A percentile compares a stretch with the other conserved stretches of the same genome.
phyloP scores from a whole-genome alignment of 2,113 vertebrate genomes.

The Rhadina sibilatrix region DNA sequence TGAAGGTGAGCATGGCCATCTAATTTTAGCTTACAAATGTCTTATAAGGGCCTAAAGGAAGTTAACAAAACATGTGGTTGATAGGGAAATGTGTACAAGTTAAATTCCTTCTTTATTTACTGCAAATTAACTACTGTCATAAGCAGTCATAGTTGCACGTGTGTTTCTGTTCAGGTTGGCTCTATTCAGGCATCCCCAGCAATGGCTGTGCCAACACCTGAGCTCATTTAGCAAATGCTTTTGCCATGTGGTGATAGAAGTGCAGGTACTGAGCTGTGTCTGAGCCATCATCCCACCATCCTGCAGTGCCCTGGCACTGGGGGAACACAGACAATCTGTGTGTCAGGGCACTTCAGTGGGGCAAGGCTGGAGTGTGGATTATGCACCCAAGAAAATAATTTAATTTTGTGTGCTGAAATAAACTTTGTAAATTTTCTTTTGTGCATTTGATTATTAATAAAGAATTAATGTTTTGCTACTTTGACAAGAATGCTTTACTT shows the following conservation, averaged over 20 bases:
- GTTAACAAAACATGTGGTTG: not conserved
- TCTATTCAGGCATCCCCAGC: not conserved
- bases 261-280: not conserved
- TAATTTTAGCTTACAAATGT: not conserved
- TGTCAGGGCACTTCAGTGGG: not conserved
- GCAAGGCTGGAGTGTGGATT: not conserved
- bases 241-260: not conserved
- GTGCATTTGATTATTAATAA: not conserved
- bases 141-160: not conserved
- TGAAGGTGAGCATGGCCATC: not conserved
- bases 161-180: not conserved
- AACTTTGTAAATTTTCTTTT: not conserved
- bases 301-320: not conserved
- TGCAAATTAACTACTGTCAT: not conserved
- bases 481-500: not conserved
- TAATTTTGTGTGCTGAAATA: not conserved
- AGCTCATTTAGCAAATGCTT: not conserved
- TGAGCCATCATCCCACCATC: not conserved
- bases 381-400: not conserved
- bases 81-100: not conserved
- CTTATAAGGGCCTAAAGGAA: not conserved
- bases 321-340: not conserved
- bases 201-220: not conserved
- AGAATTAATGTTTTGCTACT: not conserved
- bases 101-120: not conserved